Base-by-base conservation (phyloP, 2,888 invertebrate genomes). In the Scelioninae gen. 1 region DNA sequence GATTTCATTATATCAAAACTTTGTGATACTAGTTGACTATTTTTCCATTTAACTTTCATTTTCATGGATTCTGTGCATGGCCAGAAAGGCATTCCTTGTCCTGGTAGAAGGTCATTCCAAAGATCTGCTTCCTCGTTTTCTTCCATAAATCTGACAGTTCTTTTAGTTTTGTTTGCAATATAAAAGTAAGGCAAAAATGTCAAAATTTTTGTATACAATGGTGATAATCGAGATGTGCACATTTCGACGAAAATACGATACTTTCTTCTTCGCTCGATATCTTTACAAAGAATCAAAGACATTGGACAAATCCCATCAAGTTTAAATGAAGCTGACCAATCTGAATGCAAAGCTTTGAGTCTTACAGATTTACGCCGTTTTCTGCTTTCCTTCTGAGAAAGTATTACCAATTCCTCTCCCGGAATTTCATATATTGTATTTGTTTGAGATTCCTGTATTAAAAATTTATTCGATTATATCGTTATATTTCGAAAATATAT, bases 91-190 rank as follows among this genome's bases (percentile, higher is more conserved):
- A 95, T 85, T 78, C 95, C 95, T 92, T 96, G 95, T 80, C 94
- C 94, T 0, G 96, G 95, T 0, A 94, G 92, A 15, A 97, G 92
- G 92, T 97, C 97, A 63, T 95, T 94, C 97, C 97, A 97, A 9
- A 97, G 93, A 92, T 97, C 97, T 0, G 96, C 96, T 49, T 95
- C 94, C 89, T 97, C 96, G 88, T 97, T 96, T 91, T 96, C 96
- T 89, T 97, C 97, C 97, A 97, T 97, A 93, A 95, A 97, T 69
- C 96, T 93, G 45, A 93, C 63, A 0, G 88, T 88, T 53, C 84
- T 94, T 84, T 94, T 94, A 0, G 95, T 95, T 86, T 95, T 94
- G 92, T 97, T 97, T 86, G 94, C 94, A 0, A 97, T 95, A 75
- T 96, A 93, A 92, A 97, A 97, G 92, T 96, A 96, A 0, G 97